phyloP scores from a whole-genome alignment of 2,113 vertebrate genomes.

The Greenwoodochromis staneri region DNA sequence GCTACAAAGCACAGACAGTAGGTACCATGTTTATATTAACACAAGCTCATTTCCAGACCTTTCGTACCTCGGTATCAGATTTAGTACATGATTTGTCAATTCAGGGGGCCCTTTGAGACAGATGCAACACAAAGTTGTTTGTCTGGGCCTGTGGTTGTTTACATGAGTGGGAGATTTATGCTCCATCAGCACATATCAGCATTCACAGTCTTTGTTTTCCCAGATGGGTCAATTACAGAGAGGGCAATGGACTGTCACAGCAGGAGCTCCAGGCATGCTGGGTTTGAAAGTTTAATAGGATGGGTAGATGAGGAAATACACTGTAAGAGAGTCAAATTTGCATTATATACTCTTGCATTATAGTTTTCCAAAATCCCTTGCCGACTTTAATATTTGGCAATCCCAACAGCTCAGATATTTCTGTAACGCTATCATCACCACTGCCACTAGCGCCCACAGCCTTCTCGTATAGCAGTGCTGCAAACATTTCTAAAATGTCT shows the following conservation, averaged over 20 bases:
- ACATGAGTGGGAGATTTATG: constrained; percentile 28
- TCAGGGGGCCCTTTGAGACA: background rate
- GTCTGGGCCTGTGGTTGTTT: constrained; percentile 41
- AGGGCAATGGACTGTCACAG: constrained; percentile 21
- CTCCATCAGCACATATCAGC: constrained; percentile 25
- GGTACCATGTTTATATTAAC: background rate
- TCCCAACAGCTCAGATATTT: background rate
- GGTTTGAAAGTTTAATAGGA: background rate
- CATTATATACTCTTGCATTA: background rate
- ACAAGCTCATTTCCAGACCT: background rate
- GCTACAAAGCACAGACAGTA: background rate
- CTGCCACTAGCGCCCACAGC: background rate
- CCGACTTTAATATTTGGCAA: background rate
- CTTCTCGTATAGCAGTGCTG: background rate
- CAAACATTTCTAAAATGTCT: background rate
- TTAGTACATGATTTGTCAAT: background rate
- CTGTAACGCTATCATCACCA: background rate
- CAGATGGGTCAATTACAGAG: constrained; percentile 54
- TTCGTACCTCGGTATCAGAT: background rate
- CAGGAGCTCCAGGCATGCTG: background rate
- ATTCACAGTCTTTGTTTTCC: constrained; percentile 6
- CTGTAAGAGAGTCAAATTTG: background rate
- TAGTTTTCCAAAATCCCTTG: background rate
- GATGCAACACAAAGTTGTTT: constrained; percentile 21
- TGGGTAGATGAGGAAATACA: background rate